These are phyloP conservation scores for Myocastor coypus DNA, from an alignment of 2,113 vertebrate genomes.

Conservation along the genomic window DNA sequence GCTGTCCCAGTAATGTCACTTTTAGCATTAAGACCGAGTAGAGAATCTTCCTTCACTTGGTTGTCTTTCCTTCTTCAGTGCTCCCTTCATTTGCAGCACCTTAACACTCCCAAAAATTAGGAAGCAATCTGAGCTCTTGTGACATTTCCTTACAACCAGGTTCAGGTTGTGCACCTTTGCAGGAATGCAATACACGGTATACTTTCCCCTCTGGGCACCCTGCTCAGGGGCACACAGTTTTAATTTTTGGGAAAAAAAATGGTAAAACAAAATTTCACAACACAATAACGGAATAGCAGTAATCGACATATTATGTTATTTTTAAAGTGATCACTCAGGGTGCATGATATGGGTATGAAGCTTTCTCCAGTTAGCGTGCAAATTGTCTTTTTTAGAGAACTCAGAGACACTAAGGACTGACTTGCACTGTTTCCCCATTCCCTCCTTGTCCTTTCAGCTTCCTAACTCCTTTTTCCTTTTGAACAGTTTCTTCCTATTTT, in stretches of 20 bases:
- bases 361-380: no score
- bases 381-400: no score
- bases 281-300: no score
- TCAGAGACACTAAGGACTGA: no score
- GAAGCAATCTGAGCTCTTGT: not conserved
- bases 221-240: not conserved
- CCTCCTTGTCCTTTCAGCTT: no score
- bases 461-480: no score
- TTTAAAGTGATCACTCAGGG: no score
- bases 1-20: not conserved
- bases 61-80: not conserved
- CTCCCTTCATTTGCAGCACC: not conserved
- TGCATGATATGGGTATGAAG: no score
- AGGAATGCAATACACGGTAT: not conserved
- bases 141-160: not conserved
- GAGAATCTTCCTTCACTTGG: not conserved
- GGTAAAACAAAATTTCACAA: no score
- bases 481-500: no score
- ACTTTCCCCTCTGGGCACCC: not conserved
- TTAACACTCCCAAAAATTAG: slow-evolving; percentile 1
- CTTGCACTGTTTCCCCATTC: no score
- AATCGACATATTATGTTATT: no score
- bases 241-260: not conserved
- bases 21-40: not conserved
- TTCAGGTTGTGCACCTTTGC: not conserved